Evolutionary conservation across 2,113 vertebrate species (phyloP), one percentile per base, ranked within the genome.

Genomic region (Otolemur garnettii): DNA sequence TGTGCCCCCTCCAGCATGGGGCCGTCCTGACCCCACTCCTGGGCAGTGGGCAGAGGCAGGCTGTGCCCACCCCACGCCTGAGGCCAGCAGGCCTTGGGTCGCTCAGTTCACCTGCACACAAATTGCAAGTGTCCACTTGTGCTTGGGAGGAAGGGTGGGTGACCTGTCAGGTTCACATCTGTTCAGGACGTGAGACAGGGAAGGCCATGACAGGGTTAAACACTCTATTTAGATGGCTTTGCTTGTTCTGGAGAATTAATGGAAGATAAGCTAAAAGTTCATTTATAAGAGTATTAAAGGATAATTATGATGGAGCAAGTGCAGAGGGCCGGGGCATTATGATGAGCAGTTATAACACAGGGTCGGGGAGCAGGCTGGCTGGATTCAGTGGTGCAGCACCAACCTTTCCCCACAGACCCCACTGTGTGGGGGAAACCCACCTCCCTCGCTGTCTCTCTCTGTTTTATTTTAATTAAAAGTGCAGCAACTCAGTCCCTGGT

Each of bases 231-330:
- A 97, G 97, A 98, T 98, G 98, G 98, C 98, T 98, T 98, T 98
- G 98, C 98, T 98, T 98, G 97, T 98, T 98, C 97, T 98, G 97
- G 98, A 99, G 98, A 98, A 99, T 99, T 99, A 99, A 98, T 90
- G 83, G 98, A 98, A 98, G 98, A 99, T 99, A 98, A 99, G 98
- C 98, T 98, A 98, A 98, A 99, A 99, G 98, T 99, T 99, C 98
- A 98, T 99, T 99, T 98, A 98, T 99, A 99, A 99, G 99, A 98
- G 98, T 98, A 99, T 99, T 99, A 99, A 99, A 98, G 98, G 98
- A 99, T 99, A 99, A 99, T 99, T 99, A 98, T 98, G 98, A 98
- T 98, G 98, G 98, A 98, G 98, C 98, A 98, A 99, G 98, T 98
- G 98, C 98, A 98, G 98, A 91, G 94, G 98, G 98, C 98, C 98